phyloP scores from a whole-genome alignment of 1,140 invertebrate species.

The Caenorhabditis briggsae region DNA sequence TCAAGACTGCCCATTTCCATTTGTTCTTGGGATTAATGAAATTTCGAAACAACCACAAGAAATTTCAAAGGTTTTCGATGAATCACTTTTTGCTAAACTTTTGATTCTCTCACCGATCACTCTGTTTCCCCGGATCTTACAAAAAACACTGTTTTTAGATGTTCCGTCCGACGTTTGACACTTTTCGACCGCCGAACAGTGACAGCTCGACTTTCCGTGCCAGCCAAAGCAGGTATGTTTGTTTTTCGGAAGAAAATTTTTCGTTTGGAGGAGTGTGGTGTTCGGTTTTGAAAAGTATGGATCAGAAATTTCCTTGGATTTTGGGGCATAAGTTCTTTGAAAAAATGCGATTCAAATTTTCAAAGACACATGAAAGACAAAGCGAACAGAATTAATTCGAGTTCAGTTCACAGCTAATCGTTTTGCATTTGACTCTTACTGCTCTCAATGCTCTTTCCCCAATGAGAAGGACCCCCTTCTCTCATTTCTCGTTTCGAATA shows the following conservation, averaged over 20 bases:
- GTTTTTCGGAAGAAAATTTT: not conserved
- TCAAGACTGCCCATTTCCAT: not conserved
- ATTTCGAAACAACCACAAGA: not conserved
- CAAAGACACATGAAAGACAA: no score
- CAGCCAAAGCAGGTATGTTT: slow-evolving; percentile 51
- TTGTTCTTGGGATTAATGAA: not conserved
- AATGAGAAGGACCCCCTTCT: no score
- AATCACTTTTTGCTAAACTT: slow-evolving; percentile 4
- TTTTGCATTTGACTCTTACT: not conserved
- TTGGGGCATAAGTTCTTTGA: no score
- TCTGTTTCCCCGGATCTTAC: not conserved
- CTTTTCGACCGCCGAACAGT: slow-evolving; percentile 52
- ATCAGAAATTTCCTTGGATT: not conserved
- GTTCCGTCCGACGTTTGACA: slow-evolving; percentile 51
- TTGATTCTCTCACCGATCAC: not conserved
- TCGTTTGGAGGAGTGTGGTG: not conserved
- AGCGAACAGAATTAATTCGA: slow-evolving; percentile 22
- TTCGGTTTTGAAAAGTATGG: not conserved
- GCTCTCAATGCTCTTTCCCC: not conserved
- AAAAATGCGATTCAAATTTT: no score
- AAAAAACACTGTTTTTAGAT: slow-evolving; percentile 42
- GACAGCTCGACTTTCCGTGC: slow-evolving; percentile 53
- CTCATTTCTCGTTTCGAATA: not conserved
- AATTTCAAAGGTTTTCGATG: not conserved
- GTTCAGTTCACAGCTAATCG: slow-evolving; percentile 22